phyloP scores from a whole-genome alignment of 2,797 vertebrate genomes.

The Sorex maritimensis region DNA sequence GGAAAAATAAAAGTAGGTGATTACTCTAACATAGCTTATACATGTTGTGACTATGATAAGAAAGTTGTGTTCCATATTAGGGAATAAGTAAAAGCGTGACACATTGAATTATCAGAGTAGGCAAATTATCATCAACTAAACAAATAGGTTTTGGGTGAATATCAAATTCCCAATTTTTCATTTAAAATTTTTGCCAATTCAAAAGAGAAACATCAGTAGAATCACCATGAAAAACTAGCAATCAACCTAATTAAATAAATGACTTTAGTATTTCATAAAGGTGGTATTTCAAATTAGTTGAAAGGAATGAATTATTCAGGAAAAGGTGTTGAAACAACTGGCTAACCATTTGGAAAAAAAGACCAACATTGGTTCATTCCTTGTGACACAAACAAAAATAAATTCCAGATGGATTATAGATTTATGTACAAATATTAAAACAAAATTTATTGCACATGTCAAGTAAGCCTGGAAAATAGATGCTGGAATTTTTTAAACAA shows the following conservation, averaged over 20 bases:
- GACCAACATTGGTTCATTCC: conserved; percentile 74
- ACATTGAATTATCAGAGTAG: background rate
- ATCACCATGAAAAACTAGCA: conserved; percentile 22
- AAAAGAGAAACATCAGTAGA: background rate
- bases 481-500: conserved; percentile 58
- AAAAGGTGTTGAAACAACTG: conserved; percentile 77
- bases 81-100: background rate
- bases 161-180: background rate
- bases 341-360: conserved; percentile 71
- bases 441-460: conserved; percentile 65
- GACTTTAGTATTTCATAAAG: conserved; percentile 15
- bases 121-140: background rate
- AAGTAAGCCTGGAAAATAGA: conserved; percentile 55
- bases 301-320: conserved; percentile 81
- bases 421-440: conserved; percentile 80
- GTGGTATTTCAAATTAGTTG: conserved; percentile 61
- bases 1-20: background rate
- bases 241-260: conserved; percentile 46
- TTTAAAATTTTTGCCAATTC: background rate
- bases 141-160: background rate
- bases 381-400: conserved; percentile 78
- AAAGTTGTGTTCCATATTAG: background rate
- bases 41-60: background rate
- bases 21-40: background rate
- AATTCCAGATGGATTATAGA: conserved; percentile 80